Conservation (phyloP, 2,113 vertebrate genomes). For the Eublepharis macularius region DNA sequence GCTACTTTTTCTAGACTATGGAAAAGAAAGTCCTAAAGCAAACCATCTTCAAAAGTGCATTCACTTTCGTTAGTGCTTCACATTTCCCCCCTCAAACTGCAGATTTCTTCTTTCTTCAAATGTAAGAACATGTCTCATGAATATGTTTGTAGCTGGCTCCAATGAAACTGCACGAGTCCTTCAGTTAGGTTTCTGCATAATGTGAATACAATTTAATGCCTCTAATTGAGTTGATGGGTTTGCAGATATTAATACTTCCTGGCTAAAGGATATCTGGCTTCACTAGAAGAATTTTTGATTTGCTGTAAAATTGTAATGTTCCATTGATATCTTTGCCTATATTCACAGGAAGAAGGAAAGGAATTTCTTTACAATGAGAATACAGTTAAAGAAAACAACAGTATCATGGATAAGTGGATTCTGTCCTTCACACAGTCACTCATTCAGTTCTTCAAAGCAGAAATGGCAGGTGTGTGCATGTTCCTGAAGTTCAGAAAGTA, state of each 20-base stretch:
- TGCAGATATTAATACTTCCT: neutral
- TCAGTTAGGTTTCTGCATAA: neutral
- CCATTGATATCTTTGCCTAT: constrained; percentile 45
- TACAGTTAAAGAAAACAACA: constrained; percentile 81
- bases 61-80: neutral
- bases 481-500: neutral
- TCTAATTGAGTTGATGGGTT: neutral
- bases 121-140: neutral
- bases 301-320: constrained; percentile 24
- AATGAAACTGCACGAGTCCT: neutral
- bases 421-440: constrained; percentile 96
- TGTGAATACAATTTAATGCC: neutral
- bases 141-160: neutral
- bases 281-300: neutral
- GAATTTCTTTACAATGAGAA: constrained; percentile 91
- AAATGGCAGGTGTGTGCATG: constrained; percentile 87
- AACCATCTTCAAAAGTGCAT: neutral
- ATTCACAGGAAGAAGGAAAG: constrained; percentile 83
- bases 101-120: neutral
- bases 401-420: constrained; percentile 97
- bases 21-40: neutral
- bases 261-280: neutral
- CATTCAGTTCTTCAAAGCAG: constrained; percentile 90
- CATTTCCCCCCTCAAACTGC: neutral
- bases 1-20: neutral